Evolutionary conservation across 2,113 vertebrate species (phyloP).

Genomic region (Cyanistes caeruleus): DNA sequence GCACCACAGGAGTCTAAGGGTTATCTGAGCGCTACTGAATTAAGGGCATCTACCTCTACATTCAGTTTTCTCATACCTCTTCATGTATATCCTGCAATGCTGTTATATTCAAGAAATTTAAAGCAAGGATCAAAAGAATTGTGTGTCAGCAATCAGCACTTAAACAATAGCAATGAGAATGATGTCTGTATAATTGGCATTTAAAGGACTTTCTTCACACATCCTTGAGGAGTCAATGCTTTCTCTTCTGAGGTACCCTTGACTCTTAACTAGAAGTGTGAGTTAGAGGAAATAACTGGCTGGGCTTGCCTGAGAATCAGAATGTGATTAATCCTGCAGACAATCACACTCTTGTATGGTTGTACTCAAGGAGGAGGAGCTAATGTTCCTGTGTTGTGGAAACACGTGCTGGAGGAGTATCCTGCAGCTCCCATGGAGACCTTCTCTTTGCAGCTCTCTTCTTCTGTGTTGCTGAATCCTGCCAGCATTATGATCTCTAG

Average conservation of each 20-base stretch:
- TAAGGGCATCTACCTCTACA: not conserved
- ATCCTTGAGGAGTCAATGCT: not conserved
- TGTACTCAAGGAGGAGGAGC: not conserved
- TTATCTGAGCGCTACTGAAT: not conserved
- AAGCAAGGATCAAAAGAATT: not conserved
- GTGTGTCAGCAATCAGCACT: not conserved
- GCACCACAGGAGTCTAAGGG: not conserved
- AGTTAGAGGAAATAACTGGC: not conserved
- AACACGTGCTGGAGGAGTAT: not conserved
- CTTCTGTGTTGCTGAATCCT: not conserved
- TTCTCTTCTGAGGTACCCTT: not conserved
- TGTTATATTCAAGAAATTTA: not conserved
- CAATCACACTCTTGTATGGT: not conserved
- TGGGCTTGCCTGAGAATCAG: not conserved
- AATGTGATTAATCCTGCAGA: not conserved
- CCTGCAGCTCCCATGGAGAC: not conserved
- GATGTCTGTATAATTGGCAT: not conserved
- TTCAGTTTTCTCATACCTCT: not conserved
- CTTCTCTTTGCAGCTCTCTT: not conserved
- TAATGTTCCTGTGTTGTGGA: not conserved
- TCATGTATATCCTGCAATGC: not conserved
- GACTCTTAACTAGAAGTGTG: not conserved
- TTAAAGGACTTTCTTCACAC: not conserved
- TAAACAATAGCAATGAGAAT: not conserved
- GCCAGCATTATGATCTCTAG: not conserved